These are phyloP conservation scores for Eustalomyia histrio DNA, from an alignment of 2,888 invertebrate genomes.

Conservation along the genomic window DNA sequence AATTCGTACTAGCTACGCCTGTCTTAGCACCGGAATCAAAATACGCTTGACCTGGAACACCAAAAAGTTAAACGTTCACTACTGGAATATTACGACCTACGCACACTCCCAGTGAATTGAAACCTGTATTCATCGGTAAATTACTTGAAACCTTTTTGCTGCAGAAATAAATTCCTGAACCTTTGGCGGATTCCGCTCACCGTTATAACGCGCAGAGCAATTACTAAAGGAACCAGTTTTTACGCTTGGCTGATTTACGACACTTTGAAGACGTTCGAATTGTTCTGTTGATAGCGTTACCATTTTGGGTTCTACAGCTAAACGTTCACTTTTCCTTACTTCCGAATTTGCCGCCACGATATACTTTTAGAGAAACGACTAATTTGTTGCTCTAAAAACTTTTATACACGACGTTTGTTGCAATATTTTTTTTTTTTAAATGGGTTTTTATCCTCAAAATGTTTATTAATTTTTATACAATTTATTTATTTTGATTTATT, in stretches of 20 bases:
- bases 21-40: too few species aligned
- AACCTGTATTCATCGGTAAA: background rate
- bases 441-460: too few species aligned
- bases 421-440: too few species aligned
- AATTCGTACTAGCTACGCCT: too few species aligned
- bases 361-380: too few species aligned
- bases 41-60: slow-evolving; percentile 53
- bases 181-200: slow-evolving; percentile 28
- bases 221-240: too few species aligned
- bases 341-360: too few species aligned
- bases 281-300: slow-evolving; percentile 34
- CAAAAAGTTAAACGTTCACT: slow-evolving; percentile 39
- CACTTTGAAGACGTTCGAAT: slow-evolving; percentile 13
- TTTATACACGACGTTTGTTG: too few species aligned
- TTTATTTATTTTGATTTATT: too few species aligned
- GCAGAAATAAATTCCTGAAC: slow-evolving; percentile 57
- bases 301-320: too few species aligned
- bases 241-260: slow-evolving; percentile 9
- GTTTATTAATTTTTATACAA: too few species aligned
- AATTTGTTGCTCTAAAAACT: too few species aligned
- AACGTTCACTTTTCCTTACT: slow-evolving; percentile 20
- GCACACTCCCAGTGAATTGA: slow-evolving; percentile 18
- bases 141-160: background rate
- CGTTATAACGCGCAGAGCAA: slow-evolving; percentile 49
- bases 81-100: slow-evolving; percentile 22